A percentile compares a stretch with the other conserved stretches of the same genome.
phyloP scores from a whole-genome alignment of 2,797 vertebrate genomes.

The Gymnocypris eckloni region DNA sequence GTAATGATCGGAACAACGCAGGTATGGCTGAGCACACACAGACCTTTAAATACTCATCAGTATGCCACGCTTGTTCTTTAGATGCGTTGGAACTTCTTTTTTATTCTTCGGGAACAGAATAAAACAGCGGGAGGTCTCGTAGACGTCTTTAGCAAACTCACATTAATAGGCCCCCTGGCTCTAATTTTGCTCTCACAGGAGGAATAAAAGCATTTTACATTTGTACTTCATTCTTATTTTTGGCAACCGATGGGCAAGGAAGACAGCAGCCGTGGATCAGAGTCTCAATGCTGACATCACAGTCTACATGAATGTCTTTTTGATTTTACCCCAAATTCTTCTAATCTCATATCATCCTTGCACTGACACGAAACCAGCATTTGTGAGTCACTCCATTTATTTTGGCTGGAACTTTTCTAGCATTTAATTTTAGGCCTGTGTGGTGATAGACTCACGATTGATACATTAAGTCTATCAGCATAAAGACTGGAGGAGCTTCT shows the following conservation, averaged over 20 bases:
- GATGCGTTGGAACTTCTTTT: conserved; percentile 61
- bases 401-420: background rate
- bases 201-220: conserved; percentile 43
- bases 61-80: conserved; percentile 60
- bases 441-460: background rate
- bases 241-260: conserved; percentile 38
- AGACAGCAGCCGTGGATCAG: conserved; percentile 47
- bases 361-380: background rate
- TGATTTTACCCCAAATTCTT: conserved; percentile 18
- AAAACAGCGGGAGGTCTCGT: conserved; percentile 39
- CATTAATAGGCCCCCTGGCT: conserved; percentile 44
- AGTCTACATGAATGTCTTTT: conserved; percentile 13
- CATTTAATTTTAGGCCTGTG: background rate
- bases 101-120: conserved; percentile 57
- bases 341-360: background rate
- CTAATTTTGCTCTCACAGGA: conserved; percentile 26
- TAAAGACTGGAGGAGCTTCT: background rate
- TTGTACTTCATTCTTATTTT: conserved; percentile 52
- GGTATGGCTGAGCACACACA: conserved; percentile 66
- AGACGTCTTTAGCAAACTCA: conserved; percentile 26
- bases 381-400: background rate
- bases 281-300: conserved; percentile 47
- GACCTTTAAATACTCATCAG: conserved; percentile 69
- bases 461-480: background rate
- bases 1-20: conserved; percentile 48